phyloP scores from a whole-genome alignment of 2,113 vertebrate species.

The Marmota monax region DNA sequence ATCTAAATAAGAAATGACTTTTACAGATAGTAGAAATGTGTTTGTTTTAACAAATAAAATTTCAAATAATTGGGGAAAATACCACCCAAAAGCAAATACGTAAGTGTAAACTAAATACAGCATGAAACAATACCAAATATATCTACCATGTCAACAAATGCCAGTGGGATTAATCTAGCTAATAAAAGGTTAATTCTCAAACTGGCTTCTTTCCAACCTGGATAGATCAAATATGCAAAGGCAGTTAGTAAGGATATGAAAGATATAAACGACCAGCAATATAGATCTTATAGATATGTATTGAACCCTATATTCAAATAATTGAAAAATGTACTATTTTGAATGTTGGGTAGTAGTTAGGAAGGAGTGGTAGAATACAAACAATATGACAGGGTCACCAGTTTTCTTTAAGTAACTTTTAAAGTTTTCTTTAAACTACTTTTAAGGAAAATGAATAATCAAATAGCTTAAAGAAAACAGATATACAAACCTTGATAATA shows the following conservation, averaged over 20 bases:
- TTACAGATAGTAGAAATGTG: background rate
- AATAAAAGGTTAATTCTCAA: background rate
- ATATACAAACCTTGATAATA: too few relatives aligned
- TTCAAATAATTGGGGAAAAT: background rate
- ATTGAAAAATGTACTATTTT: background rate
- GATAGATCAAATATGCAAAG: background rate
- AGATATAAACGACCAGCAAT: background rate
- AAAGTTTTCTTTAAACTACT: too few relatives aligned
- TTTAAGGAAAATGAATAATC: too few relatives aligned
- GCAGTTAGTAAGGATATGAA: background rate
- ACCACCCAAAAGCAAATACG: background rate
- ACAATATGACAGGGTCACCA: too few relatives aligned
- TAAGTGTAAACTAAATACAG: background rate
- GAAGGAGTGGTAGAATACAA: too few relatives aligned
- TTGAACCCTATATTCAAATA: background rate
- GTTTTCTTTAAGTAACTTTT: too few relatives aligned
- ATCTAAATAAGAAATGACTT: background rate
- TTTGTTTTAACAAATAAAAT: conserved; percentile 23
- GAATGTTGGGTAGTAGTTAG: background rate
- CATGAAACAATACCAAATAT: background rate
- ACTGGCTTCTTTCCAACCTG: background rate
- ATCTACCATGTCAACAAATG: background rate
- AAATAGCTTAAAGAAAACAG: too few relatives aligned
- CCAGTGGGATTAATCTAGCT: background rate
- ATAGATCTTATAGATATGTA: background rate